Percentiles rank a stretch among this genome's conserved stretches.
Conservation (phyloP, 37 sponge, comb jelly and placozoan species). For the Cladorhizidae sp. region DNA sequence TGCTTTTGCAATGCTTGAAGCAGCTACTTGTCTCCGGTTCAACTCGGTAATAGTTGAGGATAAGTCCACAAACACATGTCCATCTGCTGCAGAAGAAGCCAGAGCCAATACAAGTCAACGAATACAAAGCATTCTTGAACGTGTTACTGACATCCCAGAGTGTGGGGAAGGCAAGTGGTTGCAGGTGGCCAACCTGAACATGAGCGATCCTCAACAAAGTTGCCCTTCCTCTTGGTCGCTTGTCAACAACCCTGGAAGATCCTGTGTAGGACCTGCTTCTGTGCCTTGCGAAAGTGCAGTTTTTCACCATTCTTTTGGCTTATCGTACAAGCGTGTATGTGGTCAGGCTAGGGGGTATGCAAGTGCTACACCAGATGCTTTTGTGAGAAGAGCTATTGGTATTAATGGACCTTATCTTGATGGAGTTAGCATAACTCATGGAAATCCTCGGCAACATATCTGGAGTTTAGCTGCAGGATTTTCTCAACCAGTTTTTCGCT, state of each 20-base stretch:
- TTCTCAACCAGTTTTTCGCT: background rate
- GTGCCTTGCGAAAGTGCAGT: too few relatives aligned
- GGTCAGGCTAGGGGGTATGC: slow-evolving; percentile 1
- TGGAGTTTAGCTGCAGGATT: slow-evolving; percentile 19
- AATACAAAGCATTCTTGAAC: too few relatives aligned
- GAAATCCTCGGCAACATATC: slow-evolving; percentile 22
- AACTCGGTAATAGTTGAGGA: too few relatives aligned
- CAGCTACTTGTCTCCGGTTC: too few relatives aligned
- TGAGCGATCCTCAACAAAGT: background rate
- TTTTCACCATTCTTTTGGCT: too few relatives aligned
- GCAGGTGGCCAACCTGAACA: background rate
- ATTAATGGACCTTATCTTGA: too few relatives aligned
- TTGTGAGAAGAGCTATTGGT: too few relatives aligned
- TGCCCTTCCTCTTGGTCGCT: background rate
- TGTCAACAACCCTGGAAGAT: background rate
- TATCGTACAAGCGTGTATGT: background rate
- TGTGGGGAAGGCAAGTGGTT: background rate
- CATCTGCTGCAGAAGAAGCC: too few relatives aligned
- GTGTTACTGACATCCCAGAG: background rate
- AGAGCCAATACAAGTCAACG: too few relatives aligned
- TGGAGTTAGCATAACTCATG: too few relatives aligned
- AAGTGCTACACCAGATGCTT: background rate
- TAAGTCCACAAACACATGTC: too few relatives aligned
- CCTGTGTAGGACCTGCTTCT: background rate
- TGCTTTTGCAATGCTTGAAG: too few relatives aligned